These are phyloP conservation scores for Malacosoma neustria DNA, from an alignment of 2,888 invertebrate genomes.

Conservation along the genomic window DNA sequence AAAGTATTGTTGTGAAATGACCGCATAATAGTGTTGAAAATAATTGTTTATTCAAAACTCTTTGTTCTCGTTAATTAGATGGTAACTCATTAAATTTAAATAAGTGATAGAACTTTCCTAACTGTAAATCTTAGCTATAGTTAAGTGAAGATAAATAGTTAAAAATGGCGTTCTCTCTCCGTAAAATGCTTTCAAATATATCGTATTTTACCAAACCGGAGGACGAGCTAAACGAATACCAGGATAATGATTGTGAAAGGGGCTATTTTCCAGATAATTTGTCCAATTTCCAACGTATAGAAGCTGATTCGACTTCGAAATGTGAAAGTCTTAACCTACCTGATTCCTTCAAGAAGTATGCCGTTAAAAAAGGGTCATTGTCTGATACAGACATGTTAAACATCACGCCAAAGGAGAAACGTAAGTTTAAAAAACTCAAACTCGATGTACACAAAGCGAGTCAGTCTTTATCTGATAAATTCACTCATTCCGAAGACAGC, in stretches of 20 bases:
- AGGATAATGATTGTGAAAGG: conserved; percentile 14
- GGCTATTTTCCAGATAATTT: conserved; percentile 7
- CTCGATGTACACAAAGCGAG: conserved; percentile 51
- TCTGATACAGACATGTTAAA: conserved; percentile 53
- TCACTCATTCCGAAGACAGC: conserved; percentile 20
- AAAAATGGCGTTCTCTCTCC: conserved; percentile 60
- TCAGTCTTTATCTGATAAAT: conserved; percentile 33
- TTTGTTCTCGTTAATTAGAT: neutral
- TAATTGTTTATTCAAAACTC: neutral
- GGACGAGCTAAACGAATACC: conserved; percentile 10
- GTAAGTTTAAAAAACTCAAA: conserved; percentile 41
- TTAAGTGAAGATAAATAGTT: neutral
- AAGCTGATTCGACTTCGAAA: conserved; percentile 51
- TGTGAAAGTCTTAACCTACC: conserved; percentile 34
- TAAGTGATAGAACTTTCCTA: conserved; percentile 5
- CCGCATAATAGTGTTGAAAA: neutral
- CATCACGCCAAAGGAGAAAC: conserved; percentile 22
- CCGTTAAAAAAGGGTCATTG: conserved; percentile 41
- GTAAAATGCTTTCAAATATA: conserved; percentile 62
- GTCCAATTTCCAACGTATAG: conserved; percentile 32
- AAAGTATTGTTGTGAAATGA: conserved; percentile 3
- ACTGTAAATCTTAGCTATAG: neutral
- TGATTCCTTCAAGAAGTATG: conserved; percentile 34
- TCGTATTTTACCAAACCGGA: conserved; percentile 55
- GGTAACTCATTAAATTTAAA: conserved; percentile 1